These are phyloP conservation scores for Myopa tessellatipennis DNA, from an alignment of 2,888 invertebrate genomes.

Conservation along the genomic window DNA sequence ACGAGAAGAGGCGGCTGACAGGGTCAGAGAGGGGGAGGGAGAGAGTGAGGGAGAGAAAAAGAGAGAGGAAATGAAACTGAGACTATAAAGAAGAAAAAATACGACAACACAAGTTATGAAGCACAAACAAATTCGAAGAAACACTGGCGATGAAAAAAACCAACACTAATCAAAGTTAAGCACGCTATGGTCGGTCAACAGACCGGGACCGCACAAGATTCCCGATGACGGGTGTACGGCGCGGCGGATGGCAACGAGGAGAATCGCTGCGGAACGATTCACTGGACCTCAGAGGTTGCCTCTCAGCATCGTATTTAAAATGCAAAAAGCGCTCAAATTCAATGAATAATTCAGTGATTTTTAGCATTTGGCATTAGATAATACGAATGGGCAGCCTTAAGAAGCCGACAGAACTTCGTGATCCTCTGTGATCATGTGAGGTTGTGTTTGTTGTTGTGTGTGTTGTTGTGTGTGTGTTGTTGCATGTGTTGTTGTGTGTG, in stretches of 20 bases:
- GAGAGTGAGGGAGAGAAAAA: neutral
- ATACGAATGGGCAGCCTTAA: neutral
- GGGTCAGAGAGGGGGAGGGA: neutral
- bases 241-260: neutral
- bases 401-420: neutral
- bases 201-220: slow-evolving; percentile 14
- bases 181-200: neutral
- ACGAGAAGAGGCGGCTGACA: neutral
- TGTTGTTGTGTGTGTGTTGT: no score
- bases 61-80: neutral
- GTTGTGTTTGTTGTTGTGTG: no score
- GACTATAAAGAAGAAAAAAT: neutral
- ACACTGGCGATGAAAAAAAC: neutral
- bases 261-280: neutral
- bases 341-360: slow-evolving; percentile 17
- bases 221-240: neutral
- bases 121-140: no score
- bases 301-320: slow-evolving; percentile 2
- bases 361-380: neutral
- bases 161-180: neutral
- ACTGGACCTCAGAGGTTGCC: neutral
- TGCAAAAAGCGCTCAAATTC: slow-evolving; percentile 1
- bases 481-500: neutral
- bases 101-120: neutral
- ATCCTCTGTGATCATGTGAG: no score